These are phyloP conservation scores for Andrena bicolor DNA, from an alignment of 2,888 invertebrate species.

Conservation along the genomic window DNA sequence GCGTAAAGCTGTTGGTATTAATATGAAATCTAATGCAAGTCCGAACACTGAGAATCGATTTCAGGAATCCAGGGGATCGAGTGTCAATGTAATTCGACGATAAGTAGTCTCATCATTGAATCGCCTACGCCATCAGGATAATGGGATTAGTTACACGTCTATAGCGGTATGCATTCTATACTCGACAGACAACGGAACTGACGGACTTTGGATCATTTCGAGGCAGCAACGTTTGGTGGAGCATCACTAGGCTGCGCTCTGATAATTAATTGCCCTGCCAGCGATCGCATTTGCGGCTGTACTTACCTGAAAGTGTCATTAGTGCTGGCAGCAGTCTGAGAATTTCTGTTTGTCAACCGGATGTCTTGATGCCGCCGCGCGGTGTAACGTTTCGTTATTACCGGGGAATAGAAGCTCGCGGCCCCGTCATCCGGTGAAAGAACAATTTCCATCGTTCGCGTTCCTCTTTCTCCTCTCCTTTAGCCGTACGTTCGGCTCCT, in stretches of 20 bases:
- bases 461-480: slow-evolving; percentile 32
- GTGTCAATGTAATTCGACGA: neutral
- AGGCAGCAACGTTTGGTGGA: slow-evolving; percentile 5
- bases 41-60: neutral
- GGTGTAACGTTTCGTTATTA: slow-evolving; percentile 61
- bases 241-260: neutral
- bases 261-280: slow-evolving; percentile 60
- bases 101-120: neutral
- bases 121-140: neutral
- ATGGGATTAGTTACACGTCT: neutral
- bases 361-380: slow-evolving; percentile 30
- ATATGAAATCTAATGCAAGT: slow-evolving; percentile 17
- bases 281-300: slow-evolving; percentile 54
- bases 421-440: slow-evolving; percentile 52
- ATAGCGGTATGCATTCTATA: neutral
- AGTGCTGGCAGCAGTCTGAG: slow-evolving; percentile 30
- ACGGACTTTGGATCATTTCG: slow-evolving; percentile 42
- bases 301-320: slow-evolving; percentile 56
- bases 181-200: neutral
- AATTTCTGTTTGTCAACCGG: slow-evolving; percentile 50
- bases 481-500: slow-evolving; percentile 32
- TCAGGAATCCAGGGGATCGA: too few species aligned
- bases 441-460: slow-evolving; percentile 51
- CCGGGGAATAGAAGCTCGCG: slow-evolving; percentile 43
- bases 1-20: slow-evolving; percentile 32